Evolutionary conservation across 2,888 invertebrate genomes (phyloP).

Genomic region (Idaea biselata): DNA sequence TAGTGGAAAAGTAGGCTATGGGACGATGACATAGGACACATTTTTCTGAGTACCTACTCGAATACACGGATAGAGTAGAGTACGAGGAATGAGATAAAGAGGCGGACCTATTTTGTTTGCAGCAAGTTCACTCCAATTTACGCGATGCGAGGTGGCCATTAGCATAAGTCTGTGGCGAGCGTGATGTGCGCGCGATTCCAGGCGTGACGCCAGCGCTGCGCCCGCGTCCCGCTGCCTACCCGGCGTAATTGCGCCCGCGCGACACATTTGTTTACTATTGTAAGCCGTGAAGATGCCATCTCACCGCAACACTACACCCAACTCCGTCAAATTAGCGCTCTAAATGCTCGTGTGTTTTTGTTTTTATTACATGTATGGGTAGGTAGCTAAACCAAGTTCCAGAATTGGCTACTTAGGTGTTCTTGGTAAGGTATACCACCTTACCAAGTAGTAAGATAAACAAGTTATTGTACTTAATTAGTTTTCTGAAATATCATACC

Average conservation of each 20-base stretch:
- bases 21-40: slow-evolving; percentile 46
- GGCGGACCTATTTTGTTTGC: slow-evolving; percentile 74
- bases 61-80: slow-evolving; percentile 42
- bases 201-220: slow-evolving; percentile 50
- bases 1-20: slow-evolving; percentile 52
- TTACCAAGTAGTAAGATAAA: too few species aligned
- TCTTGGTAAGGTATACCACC: too few species aligned
- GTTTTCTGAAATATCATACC: too few species aligned
- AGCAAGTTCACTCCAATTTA: slow-evolving; percentile 76
- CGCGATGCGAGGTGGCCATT: slow-evolving; percentile 71
- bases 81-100: slow-evolving; percentile 74
- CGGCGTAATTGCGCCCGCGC: slow-evolving; percentile 69
- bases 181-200: slow-evolving; percentile 73
- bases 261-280: slow-evolving; percentile 80
- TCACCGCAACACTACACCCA: slow-evolving; percentile 57
- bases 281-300: slow-evolving; percentile 79
- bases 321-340: slow-evolving; percentile 73
- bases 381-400: slow-evolving; percentile 1
- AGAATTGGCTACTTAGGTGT: not conserved
- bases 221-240: slow-evolving; percentile 29
- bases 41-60: slow-evolving; percentile 40
- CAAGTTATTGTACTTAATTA: too few species aligned
- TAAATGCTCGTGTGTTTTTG: slow-evolving; percentile 38
- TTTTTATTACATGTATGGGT: slow-evolving; percentile 16
- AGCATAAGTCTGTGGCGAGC: slow-evolving; percentile 75